Base-by-base conservation (phyloP, 2,888 invertebrate species). In the Halictus quadricinctus region DNA sequence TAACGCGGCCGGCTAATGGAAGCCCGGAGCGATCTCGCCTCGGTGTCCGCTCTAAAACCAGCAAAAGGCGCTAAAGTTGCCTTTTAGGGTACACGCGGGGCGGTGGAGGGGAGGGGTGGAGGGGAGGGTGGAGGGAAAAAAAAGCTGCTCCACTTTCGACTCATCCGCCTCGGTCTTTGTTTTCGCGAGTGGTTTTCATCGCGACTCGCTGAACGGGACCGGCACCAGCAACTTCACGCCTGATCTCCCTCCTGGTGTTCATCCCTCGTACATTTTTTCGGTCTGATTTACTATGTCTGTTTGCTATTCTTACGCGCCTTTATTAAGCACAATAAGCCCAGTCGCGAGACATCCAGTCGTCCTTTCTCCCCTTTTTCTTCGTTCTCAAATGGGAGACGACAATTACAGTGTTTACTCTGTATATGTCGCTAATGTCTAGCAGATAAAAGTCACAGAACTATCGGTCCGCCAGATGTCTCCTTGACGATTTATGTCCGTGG, bases 61-160 rank as follows among this genome's bases (percentile, higher is more conserved):
- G 21, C 82, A 21, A 60, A 79, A 85, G 84, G 84, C 79, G 84
- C 69, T 84, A 76, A 85, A 84, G 79, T 84, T 84, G 80, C 83
- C 79, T 84, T 80, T 85, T 77, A 80, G 84, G 64, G 54, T 70
- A 50, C 43, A 66, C 48, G 15, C 15, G 21, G 50, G 8, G 8
- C 21, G 21, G 50, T 5, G 15, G 50, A 21, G 48, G 48, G 50
- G 50, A 0, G 0, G 50, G 21, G 8, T 3, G 4, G 25, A 3
- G 13, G 1, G 60, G 13, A 13, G 60, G 60, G 60, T 8, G 1
- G 2, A 21, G 21, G 70, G 15, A 29, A 83, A 85, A 72, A 78
- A 86, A 85, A 72, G 86, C 75, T 84, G 81, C 60, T 72, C 80
- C 72, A 88, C 80, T 84, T 88, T 83, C 81, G 81, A 74, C 79